A percentile compares a stretch with the other conserved stretches of the same genome.
Conservation (phyloP, 2,797 vertebrate species). For the Muraenolepis orangiensis region DNA sequence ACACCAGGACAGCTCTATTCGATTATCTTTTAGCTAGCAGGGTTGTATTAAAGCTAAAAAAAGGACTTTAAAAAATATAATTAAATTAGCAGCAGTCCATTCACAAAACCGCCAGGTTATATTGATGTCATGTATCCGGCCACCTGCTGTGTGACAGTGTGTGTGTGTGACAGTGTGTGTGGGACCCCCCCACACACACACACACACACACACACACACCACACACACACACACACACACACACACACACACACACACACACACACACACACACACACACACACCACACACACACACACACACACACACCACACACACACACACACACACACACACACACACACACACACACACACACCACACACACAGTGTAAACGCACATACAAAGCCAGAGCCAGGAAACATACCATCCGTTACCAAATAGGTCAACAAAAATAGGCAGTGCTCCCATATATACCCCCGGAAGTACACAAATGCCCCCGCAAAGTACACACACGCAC, state of each 20-base stretch:
- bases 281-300: conserved; percentile 47
- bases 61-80: conserved; percentile 45
- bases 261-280: conserved; percentile 24
- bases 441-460: background rate
- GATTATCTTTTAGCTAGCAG: background rate
- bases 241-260: conserved; percentile 23
- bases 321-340: conserved; percentile 25
- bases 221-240: conserved; percentile 33
- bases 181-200: conserved; percentile 46
- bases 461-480: background rate
- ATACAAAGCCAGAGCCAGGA: conserved; percentile 35
- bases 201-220: conserved; percentile 36
- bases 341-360: conserved; percentile 26
- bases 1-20: background rate
- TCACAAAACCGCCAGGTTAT: conserved; percentile 43
- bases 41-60: conserved; percentile 35
- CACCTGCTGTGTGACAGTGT: conserved; percentile 59
- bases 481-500: background rate
- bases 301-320: conserved; percentile 45
- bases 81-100: conserved; percentile 45
- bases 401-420: conserved; percentile 43
- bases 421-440: conserved; percentile 50
- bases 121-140: conserved; percentile 50
- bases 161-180: too few relatives aligned
- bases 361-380: background rate